Evolutionary conservation across 1,140 invertebrate species (phyloP), one percentile per base, ranked within the genome.

Genomic region (Musca domestica): DNA sequence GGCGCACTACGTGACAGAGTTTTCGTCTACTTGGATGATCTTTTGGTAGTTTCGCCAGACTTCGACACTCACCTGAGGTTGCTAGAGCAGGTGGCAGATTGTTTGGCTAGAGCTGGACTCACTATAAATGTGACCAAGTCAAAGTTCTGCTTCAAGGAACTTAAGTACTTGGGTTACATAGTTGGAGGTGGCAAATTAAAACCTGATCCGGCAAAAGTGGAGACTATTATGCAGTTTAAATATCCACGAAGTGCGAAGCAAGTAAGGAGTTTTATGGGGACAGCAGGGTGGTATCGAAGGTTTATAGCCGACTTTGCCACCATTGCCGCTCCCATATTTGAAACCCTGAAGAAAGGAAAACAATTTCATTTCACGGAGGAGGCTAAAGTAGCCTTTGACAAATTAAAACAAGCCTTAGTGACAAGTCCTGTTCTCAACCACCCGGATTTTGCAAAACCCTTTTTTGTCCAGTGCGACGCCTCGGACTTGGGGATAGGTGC

Each of bases 181-280:
- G n/a, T n/a, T n/a, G n/a, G n/a, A n/a, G n/a, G n/a, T n/a, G n/a
- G n/a, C n/a, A n/a, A n/a, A n/a, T n/a, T n/a, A n/a, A n/a, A n/a
- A n/a, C n/a, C n/a, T n/a, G n/a, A n/a, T n/a, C n/a, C n/a, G n/a
- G n/a, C n/a, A n/a, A n/a, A n/a, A n/a, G 34, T 72, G 7, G 14
- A 51, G 15, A 19, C 49, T 5, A 66, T 81, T 22, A 49, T 34
- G 7, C 72, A 72, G 46, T 68, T 74, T 7, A 73, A 71, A 22
- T 3, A 69, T 15, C 73, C 74, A n/a, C 69, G 69, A 69, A 70
- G 49, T 0, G 64, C 68, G 2, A 81, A 76, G 23, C 72, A 81
- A 58, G 68, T 81, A 0, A 58, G 76, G 46, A 66, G 80, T 54
- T 85, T 86, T 67, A 70, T 84, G 9, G 84, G 83, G 1, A 77